phyloP scores from a whole-genome alignment of 2,797 vertebrate genomes.

The Rhinella marina region DNA sequence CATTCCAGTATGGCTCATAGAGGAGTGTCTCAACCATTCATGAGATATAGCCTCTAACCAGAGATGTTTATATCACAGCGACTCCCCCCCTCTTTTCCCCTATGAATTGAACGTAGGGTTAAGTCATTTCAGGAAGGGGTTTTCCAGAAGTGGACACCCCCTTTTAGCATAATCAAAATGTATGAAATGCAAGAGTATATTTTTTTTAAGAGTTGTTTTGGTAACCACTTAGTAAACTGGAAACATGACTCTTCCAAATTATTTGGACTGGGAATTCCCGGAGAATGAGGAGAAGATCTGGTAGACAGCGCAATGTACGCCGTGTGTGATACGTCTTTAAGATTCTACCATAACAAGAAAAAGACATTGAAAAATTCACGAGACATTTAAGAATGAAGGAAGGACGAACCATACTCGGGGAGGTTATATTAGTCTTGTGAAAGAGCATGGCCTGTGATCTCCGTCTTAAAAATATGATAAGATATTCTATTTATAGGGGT shows the following conservation, averaged over 20 bases:
- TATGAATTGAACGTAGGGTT: not conserved
- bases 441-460: not conserved
- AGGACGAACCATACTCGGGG: constrained; percentile 26
- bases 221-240: constrained; percentile 9
- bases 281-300: not conserved
- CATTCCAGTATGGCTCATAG: too few species aligned
- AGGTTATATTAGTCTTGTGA: not conserved
- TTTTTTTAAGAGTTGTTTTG: not conserved
- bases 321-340: constrained; percentile 39
- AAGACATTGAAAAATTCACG: constrained; percentile 30
- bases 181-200: not conserved
- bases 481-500: constrained; percentile 6
- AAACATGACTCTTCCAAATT: not conserved
- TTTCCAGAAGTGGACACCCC: not conserved
- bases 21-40: not conserved
- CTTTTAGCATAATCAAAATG: not conserved
- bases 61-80: not conserved
- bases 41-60: not conserved
- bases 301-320: not conserved
- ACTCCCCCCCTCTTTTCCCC: not conserved
- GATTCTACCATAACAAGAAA: constrained; percentile 45
- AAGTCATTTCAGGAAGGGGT: not conserved
- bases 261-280: constrained; percentile 9
- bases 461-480: not conserved
- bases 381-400: constrained; percentile 48